These are phyloP conservation scores for Xiphophorus hellerii DNA, from an alignment of 2,113 vertebrate species.

Conservation along the genomic window DNA sequence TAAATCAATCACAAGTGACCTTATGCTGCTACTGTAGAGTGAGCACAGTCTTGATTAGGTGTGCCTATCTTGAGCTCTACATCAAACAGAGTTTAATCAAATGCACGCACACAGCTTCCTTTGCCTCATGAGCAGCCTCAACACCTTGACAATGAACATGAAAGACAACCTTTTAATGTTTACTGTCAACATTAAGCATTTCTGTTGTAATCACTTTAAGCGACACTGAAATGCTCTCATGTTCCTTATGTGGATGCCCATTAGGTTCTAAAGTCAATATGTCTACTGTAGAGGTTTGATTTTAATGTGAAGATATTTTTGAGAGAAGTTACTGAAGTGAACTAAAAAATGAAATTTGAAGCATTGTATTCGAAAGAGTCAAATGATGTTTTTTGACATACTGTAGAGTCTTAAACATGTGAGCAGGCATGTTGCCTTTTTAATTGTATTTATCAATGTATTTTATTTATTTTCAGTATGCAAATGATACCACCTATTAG, in stretches of 20 bases:
- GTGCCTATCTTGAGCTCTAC: constrained; percentile 40
- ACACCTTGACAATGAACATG: constrained; percentile 34
- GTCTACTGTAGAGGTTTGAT: not conserved
- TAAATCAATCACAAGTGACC: constrained; percentile 70
- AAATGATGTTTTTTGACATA: too few relatives aligned
- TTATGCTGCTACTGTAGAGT: constrained; percentile 54
- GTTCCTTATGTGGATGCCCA: not conserved
- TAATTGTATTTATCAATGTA: too few relatives aligned
- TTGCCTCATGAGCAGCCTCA: constrained; percentile 2
- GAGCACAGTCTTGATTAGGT: constrained; percentile 63
- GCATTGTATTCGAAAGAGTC: too few relatives aligned
- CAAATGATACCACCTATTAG: too few relatives aligned
- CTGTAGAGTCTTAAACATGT: too few relatives aligned
- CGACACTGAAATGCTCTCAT: not conserved
- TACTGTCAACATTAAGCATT: constrained; percentile 20
- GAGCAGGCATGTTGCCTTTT: too few relatives aligned
- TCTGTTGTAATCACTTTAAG: not conserved
- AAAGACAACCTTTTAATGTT: constrained; percentile 2
- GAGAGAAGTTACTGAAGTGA: not conserved
- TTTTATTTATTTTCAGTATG: too few relatives aligned
- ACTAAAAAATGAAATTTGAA: too few relatives aligned
- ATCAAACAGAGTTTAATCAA: constrained; percentile 56
- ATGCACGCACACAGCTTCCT: constrained; percentile 5
- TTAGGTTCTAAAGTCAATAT: not conserved
- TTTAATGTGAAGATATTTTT: not conserved